Base-by-base conservation (phyloP, 2,113 vertebrate genomes). In the Nothobranchius furzeri region DNA sequence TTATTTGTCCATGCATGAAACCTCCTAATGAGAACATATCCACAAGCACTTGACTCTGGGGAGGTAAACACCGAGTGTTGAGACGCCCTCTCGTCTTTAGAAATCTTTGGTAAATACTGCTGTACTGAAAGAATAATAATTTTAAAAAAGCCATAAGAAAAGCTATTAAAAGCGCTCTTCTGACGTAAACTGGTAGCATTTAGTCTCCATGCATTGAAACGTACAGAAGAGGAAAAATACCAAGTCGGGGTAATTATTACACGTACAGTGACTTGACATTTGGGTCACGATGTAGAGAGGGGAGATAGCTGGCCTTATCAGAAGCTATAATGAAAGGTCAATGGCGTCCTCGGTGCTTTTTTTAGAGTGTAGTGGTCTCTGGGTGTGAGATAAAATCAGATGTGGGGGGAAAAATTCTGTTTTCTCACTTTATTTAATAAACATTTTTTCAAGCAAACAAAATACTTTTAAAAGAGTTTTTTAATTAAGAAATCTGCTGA, bases 181-280 rank as follows among this genome's bases (percentile, higher is more conserved):
- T 74, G 78, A 79, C 71, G 75, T 80, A 64, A 11, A 48, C 68
- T 17, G 51, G 62, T 14, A 10, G 75, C 66, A 62, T 76, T 78
- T 81, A 68, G 73, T 83, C 67, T 81, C 74, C 73, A 70, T 86
- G 81, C 86, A 91, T 91, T 86, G 81, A 89, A 85, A 89, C 42
- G 68, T 88, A 88, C 86, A 86, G 79, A 74, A 66, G 79, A 30
- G 84, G 71, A 75, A 88, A 89, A 89, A 90, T 85, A 88, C 75
- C 82, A 83, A 82, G 76, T 83, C 76, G 15, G 74, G 69, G 76
- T 88, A 86, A 85, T 89, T 90, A 89, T 86, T 90, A 89, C 86
- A 84, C 88, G 88, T 88, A 90, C 84, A 91, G 87, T 87, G 87
- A 87, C 82, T 83, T 93, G 92, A 91, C 91, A 93, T 93, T 92